phyloP scores from a whole-genome alignment of 1,140 invertebrate species.

The Eurosta solidaginis region DNA sequence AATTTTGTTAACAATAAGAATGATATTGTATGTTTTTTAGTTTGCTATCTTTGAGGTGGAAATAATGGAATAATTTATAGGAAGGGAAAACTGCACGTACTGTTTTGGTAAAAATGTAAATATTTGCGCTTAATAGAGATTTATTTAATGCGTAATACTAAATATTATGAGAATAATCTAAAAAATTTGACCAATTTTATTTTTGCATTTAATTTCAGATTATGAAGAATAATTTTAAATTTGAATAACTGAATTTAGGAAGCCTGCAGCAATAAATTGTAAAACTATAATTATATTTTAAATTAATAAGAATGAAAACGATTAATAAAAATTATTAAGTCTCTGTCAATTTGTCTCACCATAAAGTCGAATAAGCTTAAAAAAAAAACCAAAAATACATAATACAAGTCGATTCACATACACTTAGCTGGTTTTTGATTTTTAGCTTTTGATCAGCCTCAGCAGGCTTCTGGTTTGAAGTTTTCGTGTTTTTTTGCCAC shows the following conservation, averaged over 20 bases:
- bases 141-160: too few species aligned
- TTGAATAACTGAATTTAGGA: neutral
- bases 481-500: neutral
- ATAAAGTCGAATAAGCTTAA: neutral
- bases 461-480: neutral
- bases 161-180: too few species aligned
- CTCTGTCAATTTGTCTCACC: conserved; percentile 11
- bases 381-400: too few species aligned
- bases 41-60: neutral
- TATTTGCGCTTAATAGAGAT: neutral
- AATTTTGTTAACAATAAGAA: conserved; percentile 23
- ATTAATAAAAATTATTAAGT: neutral
- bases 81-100: neutral
- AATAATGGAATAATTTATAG: neutral
- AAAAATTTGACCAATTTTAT: neutral
- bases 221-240: neutral
- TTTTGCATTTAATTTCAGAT: too few species aligned
- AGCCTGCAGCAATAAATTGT: neutral
- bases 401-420: too few species aligned
- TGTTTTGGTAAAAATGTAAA: neutral
- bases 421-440: too few species aligned
- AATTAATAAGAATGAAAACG: neutral
- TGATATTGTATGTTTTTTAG: neutral
- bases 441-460: too few species aligned
- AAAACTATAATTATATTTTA: conserved; percentile 14